Percentiles rank a stretch among this genome's conserved stretches.
Evolutionary conservation across 2,113 vertebrate species (phyloP).

Genomic region (Dryoscopus gambensis): DNA sequence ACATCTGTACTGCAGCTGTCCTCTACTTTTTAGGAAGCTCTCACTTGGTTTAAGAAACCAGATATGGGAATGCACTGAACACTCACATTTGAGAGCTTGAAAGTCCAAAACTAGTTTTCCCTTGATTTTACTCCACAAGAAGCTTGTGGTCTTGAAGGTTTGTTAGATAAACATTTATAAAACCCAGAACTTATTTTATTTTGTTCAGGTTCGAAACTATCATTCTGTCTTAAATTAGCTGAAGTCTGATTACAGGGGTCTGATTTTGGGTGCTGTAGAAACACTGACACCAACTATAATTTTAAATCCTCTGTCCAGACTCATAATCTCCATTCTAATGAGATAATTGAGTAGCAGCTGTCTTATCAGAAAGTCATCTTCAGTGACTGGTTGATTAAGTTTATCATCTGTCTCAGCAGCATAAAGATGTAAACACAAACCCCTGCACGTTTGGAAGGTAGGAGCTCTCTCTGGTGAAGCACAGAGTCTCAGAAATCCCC

Average conservation of each 20-base stretch:
- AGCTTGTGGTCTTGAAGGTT: neutral
- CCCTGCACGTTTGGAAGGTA: neutral
- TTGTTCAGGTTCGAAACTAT: neutral
- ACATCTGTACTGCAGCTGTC: neutral
- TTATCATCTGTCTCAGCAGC: neutral
- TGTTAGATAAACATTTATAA: neutral
- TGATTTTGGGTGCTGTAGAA: neutral
- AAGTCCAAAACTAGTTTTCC: neutral
- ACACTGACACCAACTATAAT: neutral
- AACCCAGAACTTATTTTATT: neutral
- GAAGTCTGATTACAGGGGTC: neutral
- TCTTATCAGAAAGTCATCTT: neutral
- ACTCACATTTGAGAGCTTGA: neutral
- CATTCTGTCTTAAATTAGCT: neutral
- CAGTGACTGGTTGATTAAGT: neutral
- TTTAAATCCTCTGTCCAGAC: neutral
- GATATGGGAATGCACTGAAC: neutral
- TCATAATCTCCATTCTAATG: neutral
- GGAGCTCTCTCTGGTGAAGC: neutral
- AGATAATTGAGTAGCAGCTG: neutral
- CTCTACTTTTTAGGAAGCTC: slow-evolving; percentile 7
- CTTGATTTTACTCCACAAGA: neutral
- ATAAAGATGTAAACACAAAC: neutral
- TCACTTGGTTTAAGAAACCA: neutral
- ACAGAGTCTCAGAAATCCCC: neutral